These are phyloP conservation scores for Amorpha juglandis DNA, from an alignment of 2,888 invertebrate species.

Conservation along the genomic window DNA sequence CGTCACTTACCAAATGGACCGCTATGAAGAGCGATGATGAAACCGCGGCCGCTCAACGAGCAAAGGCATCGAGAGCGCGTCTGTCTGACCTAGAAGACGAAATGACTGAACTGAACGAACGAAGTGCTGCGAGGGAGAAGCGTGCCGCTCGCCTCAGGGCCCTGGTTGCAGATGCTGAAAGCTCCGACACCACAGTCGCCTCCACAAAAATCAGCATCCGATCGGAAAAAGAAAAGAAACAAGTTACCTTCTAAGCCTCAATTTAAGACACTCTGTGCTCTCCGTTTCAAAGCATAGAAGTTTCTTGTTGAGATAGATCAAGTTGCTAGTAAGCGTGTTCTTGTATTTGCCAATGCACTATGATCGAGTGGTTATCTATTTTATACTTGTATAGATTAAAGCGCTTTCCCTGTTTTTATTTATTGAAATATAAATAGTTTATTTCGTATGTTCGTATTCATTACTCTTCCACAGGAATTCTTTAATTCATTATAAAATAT, in stretches of 20 bases:
- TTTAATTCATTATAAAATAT: background rate
- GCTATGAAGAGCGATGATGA: slow-evolving; percentile 80
- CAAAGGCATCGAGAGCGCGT: slow-evolving; percentile 87
- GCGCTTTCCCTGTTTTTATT: slow-evolving; percentile 69
- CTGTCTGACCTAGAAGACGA: slow-evolving; percentile 89
- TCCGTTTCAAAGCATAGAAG: slow-evolving; percentile 50
- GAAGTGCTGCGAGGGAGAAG: slow-evolving; percentile 88
- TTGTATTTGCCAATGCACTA: slow-evolving; percentile 70
- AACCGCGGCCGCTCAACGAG: slow-evolving; percentile 86
- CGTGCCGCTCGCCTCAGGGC: slow-evolving; percentile 88
- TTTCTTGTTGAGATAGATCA: slow-evolving; percentile 57
- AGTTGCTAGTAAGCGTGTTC: slow-evolving; percentile 66
- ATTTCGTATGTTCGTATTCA: slow-evolving; percentile 34
- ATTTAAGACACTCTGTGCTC: slow-evolving; percentile 48
- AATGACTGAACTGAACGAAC: slow-evolving; percentile 88
- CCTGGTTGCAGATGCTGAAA: slow-evolving; percentile 86
- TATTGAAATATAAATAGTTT: slow-evolving; percentile 49
- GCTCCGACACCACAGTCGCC: slow-evolving; percentile 60
- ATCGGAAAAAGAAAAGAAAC: slow-evolving; percentile 77
- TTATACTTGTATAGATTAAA: slow-evolving; percentile 77
- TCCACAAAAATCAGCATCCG: slow-evolving; percentile 70
- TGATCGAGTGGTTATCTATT: slow-evolving; percentile 69
- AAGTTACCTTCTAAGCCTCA: slow-evolving; percentile 74
- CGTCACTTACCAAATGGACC: slow-evolving; percentile 86
- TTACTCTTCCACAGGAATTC: background rate